Percentiles rank a stretch among this genome's conserved stretches.
Conservation (phyloP, 1,140 invertebrate genomes). For the Euschistus heros region DNA sequence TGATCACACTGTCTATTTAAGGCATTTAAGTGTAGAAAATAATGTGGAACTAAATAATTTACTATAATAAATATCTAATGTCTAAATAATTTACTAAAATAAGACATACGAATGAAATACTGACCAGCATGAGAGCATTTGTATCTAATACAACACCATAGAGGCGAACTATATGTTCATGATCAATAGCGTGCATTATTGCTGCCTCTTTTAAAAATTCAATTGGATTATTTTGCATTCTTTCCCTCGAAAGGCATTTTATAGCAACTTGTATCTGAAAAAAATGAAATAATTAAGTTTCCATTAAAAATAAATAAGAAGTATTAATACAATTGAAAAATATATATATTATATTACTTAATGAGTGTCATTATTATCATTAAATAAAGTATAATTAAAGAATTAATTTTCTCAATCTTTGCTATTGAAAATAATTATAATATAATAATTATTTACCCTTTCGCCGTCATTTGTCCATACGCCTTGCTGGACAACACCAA, state of each 20-base stretch:
- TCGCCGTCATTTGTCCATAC: constrained; percentile 95
- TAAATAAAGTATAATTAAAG: too few species aligned
- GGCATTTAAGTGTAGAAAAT: too few species aligned
- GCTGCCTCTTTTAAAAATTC: constrained; percentile 97
- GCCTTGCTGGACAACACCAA: constrained; percentile 94
- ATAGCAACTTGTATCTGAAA: constrained; percentile 88
- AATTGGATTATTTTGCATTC: constrained; percentile 89
- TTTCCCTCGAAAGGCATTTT: constrained; percentile 85
- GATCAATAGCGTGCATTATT: constrained; percentile 95
- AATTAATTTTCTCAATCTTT: too few species aligned
- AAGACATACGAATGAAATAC: too few species aligned
- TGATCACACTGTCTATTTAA: too few species aligned
- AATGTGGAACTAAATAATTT: too few species aligned
- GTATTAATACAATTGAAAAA: too few species aligned
- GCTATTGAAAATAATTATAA: too few species aligned
- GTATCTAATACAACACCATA: constrained; percentile 93
- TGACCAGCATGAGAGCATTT: constrained; percentile 87
- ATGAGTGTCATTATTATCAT: too few species aligned
- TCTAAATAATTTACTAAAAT: too few species aligned
- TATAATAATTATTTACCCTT: constrained; percentile 46
- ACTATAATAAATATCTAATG: too few species aligned
- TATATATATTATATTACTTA: too few species aligned
- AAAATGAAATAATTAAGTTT: constrained; percentile 11
- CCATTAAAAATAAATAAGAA: neutral
- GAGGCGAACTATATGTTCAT: constrained; percentile 91